These are phyloP conservation scores for Macropus fuliginosus DNA, from an alignment of 2,797 vertebrate species.

Conservation along the genomic window DNA sequence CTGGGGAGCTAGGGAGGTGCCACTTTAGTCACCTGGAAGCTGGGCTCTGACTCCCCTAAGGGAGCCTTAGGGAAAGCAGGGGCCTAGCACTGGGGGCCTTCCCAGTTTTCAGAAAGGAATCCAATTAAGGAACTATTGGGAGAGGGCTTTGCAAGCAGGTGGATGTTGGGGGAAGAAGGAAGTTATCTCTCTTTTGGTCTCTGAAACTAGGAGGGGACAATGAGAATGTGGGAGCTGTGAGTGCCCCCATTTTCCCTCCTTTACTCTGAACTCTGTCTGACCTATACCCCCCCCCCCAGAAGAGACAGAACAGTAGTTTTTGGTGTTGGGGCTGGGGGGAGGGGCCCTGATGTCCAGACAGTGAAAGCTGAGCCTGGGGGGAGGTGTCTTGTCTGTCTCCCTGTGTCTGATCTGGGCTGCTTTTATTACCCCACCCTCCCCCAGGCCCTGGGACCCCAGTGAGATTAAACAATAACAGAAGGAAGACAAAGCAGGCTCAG, in stretches of 20 bases:
- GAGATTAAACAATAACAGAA: conserved; percentile 60
- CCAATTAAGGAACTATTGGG: background rate
- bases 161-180: background rate
- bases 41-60: conserved; percentile 13
- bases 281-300: conserved; percentile 34
- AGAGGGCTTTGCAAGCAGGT: background rate
- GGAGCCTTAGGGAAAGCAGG: conserved; percentile 10
- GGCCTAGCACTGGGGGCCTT: conserved; percentile 51
- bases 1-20: background rate
- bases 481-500: conserved; percentile 70
- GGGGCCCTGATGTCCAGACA: conserved; percentile 5
- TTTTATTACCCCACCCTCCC: conserved; percentile 62
- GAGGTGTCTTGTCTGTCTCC: conserved; percentile 46
- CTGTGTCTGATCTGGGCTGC: conserved; percentile 7
- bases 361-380: conserved; percentile 65
- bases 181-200: background rate
- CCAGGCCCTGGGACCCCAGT: conserved; percentile 64
- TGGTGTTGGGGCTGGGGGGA: background rate
- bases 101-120: conserved; percentile 38
- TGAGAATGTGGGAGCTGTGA: background rate
- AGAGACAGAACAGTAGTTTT: background rate
- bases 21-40: background rate
- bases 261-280: conserved; percentile 72
- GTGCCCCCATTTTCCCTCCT: background rate
- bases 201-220: background rate